Evolutionary conservation across 2,888 invertebrate species (phyloP).

Genomic region (Lamproptera curius): DNA sequence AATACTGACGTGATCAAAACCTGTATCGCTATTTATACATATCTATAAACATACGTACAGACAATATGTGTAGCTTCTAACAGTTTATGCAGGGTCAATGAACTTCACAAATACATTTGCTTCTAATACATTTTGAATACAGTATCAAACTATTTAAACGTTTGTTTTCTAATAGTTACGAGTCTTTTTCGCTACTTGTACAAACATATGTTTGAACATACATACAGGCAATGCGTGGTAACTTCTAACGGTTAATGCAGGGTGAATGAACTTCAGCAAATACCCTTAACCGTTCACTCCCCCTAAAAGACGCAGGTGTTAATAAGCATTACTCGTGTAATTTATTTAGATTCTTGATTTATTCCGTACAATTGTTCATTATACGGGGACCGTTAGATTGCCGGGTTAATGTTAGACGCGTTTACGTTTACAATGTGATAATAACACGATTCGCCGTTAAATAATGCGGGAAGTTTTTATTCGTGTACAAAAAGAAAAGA

Average conservation of each 20-base stretch:
- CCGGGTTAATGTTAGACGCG: neutral
- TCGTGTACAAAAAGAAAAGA: no score
- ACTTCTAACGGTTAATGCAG: neutral
- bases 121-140: no score
- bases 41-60: no score
- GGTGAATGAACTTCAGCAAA: constrained; percentile 1
- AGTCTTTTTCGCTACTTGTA: neutral
- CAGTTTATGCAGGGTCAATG: no score
- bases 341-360: neutral
- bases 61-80: no score
- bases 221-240: neutral
- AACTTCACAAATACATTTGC: no score
- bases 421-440: neutral
- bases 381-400: neutral
- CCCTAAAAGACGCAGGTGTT: constrained; percentile 13
- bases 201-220: neutral
- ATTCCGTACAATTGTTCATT: neutral
- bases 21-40: no score
- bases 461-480: no score
- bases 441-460: neutral
- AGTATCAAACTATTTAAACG: no score
- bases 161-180: neutral
- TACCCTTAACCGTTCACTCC: neutral
- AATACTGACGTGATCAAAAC: no score
- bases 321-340: constrained; percentile 11